Evolutionary conservation across 2,888 invertebrate genomes (phyloP).

Genomic region (Aphodius sticticus): DNA sequence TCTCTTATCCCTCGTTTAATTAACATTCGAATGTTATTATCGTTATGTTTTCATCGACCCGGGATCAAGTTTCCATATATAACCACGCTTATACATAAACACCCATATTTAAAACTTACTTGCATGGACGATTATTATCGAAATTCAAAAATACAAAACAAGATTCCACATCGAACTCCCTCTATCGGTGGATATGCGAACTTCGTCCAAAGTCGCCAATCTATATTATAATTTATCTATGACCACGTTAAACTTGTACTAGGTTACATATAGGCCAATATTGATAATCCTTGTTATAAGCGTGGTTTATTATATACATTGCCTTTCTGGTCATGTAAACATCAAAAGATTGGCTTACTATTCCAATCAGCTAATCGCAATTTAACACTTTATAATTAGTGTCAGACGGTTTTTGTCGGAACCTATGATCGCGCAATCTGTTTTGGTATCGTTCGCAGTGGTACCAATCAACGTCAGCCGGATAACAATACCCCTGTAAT

Average conservation of each 20-base stretch:
- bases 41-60: slow-evolving; percentile 14
- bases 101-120: too few relatives aligned
- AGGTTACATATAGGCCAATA: too few relatives aligned
- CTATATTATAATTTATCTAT: too few relatives aligned
- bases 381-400: slow-evolving; percentile 48
- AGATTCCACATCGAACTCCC: too few relatives aligned
- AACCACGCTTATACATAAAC: not conserved
- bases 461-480: slow-evolving; percentile 50
- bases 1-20: slow-evolving; percentile 17
- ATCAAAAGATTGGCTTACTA: not conserved
- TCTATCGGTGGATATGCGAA: too few relatives aligned
- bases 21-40: slow-evolving; percentile 16
- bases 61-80: slow-evolving; percentile 10
- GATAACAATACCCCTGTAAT: slow-evolving; percentile 49
- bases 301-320: not conserved
- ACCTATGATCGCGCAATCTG: slow-evolving; percentile 45
- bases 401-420: slow-evolving; percentile 46
- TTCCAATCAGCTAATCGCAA: slow-evolving; percentile 12
- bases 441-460: slow-evolving; percentile 39
- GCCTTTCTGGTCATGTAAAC: not conserved
- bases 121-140: too few relatives aligned
- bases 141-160: too few relatives aligned
- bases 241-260: too few relatives aligned
- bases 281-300: too few relatives aligned
- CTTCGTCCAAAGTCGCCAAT: too few relatives aligned